Base-by-base conservation (phyloP, 2,888 invertebrate genomes). In the Coleophora deauratella region DNA sequence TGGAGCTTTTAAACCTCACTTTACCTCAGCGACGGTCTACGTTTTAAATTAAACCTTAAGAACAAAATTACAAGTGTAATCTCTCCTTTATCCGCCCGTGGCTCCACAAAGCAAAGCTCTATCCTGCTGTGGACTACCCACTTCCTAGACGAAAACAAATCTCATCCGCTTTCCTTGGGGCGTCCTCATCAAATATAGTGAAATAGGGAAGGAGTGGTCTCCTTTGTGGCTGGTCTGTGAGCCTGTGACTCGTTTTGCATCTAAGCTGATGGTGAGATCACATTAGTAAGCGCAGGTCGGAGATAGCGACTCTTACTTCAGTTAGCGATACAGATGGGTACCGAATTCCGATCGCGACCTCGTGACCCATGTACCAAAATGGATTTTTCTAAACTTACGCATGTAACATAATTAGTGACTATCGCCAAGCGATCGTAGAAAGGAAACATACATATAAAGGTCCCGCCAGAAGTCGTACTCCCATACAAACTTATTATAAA, bases 131-230 rank as follows among this genome's bases (percentile, higher is more conserved):
- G 51, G 52, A 48, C 28, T 27, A 35, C 21, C 11, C 35, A 35
- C 27, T 38, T 54, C 54, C 54, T 54, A 55, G 57, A 50, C 51
- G 48, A 57, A 59, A 68, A 62, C 62, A 61, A 65, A 62, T 66
- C 65, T 55, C 54, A 60, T 57, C 54, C 48, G 45, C 56, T 59
- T 54, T 56, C 53, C 56, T 43, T 50, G 53, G 48, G 46, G 40
- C 37, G 51, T 39, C 52, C 50, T 51, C 55, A 52, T 57, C 54
- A 54, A 59, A 56, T 52, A 46, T 45, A 44, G 48, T 49, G 47
- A 40, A 53, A 59, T 59, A 57, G 52, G 56, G 58, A 58, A 56
- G 54, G 55, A 54, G 55, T 54, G 43, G 43, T 54, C 38, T 47
- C 53, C 62, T 65, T 68, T 66, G 65, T 59, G 60, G 56, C 40